phyloP scores from a whole-genome alignment of 2,888 invertebrate species.

The Drosophila maculinotata region DNA sequence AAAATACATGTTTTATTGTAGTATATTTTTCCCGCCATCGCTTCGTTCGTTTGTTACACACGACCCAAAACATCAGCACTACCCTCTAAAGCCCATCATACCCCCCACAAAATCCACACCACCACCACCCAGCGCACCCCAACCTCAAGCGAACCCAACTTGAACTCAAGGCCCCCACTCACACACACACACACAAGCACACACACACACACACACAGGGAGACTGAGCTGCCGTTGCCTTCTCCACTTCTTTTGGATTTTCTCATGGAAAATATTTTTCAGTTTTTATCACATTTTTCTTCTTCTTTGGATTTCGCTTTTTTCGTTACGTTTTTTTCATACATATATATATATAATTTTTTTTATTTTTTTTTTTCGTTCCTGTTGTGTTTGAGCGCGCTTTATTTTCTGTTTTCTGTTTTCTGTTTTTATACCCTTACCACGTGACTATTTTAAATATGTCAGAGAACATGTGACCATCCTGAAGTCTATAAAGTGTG shows the following conservation, averaged over 20 bases:
- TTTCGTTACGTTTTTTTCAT: slow-evolving; percentile 42
- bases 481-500: background rate
- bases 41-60: slow-evolving; percentile 31
- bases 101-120: slow-evolving; percentile 17
- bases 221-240: slow-evolving; percentile 40
- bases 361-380: slow-evolving; percentile 44
- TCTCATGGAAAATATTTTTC: slow-evolving; percentile 83
- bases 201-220: slow-evolving; percentile 20
- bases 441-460: slow-evolving; percentile 25
- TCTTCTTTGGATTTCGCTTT: slow-evolving; percentile 77
- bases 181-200: slow-evolving; percentile 20
- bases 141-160: slow-evolving; percentile 50
- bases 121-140: slow-evolving; percentile 23
- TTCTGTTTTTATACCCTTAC: slow-evolving; percentile 50
- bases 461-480: slow-evolving; percentile 6
- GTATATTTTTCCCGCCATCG: slow-evolving; percentile 80
- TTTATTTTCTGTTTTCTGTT: slow-evolving; percentile 62
- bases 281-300: slow-evolving; percentile 81
- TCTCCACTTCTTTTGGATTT: slow-evolving; percentile 78
- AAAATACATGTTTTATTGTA: slow-evolving; percentile 81
- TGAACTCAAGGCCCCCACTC: slow-evolving; percentile 55
- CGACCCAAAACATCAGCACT: slow-evolving; percentile 42
- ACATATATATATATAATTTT: slow-evolving; percentile 22
- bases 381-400: slow-evolving; percentile 57
- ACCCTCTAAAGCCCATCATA: slow-evolving; percentile 17